A percentile compares a stretch with the other conserved stretches of the same genome.
Evolutionary conservation across 2,888 invertebrate species (phyloP).

Genomic region (Trichopoda pennipes): DNA sequence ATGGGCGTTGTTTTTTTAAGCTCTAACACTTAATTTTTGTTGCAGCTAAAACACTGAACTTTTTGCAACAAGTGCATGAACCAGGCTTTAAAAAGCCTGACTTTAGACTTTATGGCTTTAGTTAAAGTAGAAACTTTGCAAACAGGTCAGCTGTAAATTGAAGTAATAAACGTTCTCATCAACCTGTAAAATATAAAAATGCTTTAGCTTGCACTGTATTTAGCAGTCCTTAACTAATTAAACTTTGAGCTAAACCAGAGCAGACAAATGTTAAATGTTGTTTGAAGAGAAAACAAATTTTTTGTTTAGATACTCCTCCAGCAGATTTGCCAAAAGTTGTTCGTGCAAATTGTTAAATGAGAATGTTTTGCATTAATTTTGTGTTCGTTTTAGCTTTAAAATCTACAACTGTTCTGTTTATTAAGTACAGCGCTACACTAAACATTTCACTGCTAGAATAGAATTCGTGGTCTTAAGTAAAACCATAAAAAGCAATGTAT

Average conservation of each 20-base stretch:
- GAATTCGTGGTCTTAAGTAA: constrained; percentile 47
- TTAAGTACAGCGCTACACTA: constrained; percentile 18
- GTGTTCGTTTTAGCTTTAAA: background rate
- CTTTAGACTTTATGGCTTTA: background rate
- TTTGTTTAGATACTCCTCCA: background rate
- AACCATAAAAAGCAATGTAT: constrained; percentile 24
- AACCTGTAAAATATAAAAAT: background rate
- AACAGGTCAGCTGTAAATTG: background rate
- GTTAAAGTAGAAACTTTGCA: constrained; percentile 33
- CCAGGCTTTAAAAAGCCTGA: constrained; percentile 16
- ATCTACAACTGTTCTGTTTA: constrained; percentile 47
- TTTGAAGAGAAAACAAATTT: background rate
- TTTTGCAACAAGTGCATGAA: constrained; percentile 57
- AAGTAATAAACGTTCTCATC: background rate
- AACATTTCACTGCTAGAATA: constrained; percentile 34
- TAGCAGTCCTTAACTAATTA: constrained; percentile 54
- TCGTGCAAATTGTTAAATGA: constrained; percentile 33
- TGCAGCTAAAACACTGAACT: constrained; percentile 41
- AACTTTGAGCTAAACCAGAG: constrained; percentile 53
- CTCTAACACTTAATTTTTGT: constrained; percentile 12
- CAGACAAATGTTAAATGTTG: constrained; percentile 34
- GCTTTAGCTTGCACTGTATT: constrained; percentile 16
- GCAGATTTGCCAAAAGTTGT: background rate
- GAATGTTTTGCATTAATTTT: constrained; percentile 35
- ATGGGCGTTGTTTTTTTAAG: constrained; percentile 52